Evolutionary conservation across 2,888 invertebrate species (phyloP).

Genomic region (Drosophila koepferae): DNA sequence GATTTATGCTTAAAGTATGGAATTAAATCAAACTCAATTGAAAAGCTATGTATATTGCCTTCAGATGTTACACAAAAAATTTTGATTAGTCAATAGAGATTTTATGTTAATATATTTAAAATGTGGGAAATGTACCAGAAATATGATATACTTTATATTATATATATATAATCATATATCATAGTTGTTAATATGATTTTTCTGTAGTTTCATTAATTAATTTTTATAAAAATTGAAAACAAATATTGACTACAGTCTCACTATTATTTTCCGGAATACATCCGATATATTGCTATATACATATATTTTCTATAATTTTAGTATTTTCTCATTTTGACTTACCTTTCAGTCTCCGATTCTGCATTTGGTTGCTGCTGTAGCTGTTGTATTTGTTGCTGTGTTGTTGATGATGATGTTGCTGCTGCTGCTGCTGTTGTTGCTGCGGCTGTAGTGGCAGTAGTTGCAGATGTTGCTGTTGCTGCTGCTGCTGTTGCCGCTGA

Average conservation of each 20-base stretch:
- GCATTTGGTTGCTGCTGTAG: constrained; percentile 80
- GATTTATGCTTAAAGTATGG: not conserved
- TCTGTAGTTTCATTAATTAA: not conserved
- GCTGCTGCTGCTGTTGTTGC: constrained; percentile 22
- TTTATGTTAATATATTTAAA: not conserved
- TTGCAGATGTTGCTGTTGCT: constrained; percentile 36
- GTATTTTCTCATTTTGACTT: constrained; percentile 42
- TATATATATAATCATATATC: not conserved
- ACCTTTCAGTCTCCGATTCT: constrained; percentile 86
- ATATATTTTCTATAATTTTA: not conserved
- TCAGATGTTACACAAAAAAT: not conserved
- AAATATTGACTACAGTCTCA: too few relatives aligned
- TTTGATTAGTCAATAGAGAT: not conserved
- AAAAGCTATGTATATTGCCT: not conserved
- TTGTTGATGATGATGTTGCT: constrained; percentile 56
- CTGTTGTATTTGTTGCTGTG: constrained; percentile 67
- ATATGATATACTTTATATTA: not conserved
- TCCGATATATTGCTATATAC: not conserved
- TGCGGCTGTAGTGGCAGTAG: constrained; percentile 27
- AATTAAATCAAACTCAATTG: constrained; percentile 4
- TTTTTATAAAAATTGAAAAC: too few relatives aligned
- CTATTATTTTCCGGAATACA: too few relatives aligned
- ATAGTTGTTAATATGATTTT: not conserved
- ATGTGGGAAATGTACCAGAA: not conserved
- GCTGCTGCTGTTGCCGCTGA: constrained; percentile 41